Conservation (phyloP, 1,140 invertebrate species). For the Philopotamus ludificatus region DNA sequence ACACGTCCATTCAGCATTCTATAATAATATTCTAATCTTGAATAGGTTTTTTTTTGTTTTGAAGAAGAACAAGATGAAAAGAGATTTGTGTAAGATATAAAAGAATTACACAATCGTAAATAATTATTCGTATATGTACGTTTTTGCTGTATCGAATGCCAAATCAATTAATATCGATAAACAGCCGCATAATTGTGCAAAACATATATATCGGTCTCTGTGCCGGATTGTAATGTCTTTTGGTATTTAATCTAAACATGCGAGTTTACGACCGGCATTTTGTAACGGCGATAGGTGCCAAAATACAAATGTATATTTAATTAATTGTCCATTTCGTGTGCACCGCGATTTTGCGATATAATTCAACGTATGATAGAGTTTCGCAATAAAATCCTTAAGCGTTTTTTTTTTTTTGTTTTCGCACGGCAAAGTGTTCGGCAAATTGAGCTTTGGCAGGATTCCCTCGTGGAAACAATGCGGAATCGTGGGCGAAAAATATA, state of each 20-base stretch:
- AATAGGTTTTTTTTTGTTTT: no score
- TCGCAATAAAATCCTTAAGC: no score
- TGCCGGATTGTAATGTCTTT: not conserved
- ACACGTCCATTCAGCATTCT: no score
- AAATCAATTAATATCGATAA: not conserved
- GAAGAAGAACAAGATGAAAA: no score
- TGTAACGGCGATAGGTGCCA: not conserved
- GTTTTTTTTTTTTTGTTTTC: not conserved
- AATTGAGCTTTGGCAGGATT: conserved; percentile 17
- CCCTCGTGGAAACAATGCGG: conserved; percentile 20
- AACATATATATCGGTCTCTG: not conserved
- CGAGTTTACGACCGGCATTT: not conserved
- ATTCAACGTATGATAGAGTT: no score
- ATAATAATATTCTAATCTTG: no score
- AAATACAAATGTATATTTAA: not conserved
- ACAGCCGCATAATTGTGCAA: not conserved
- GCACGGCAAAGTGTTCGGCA: not conserved
- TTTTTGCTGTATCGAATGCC: no score
- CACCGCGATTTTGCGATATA: not conserved
- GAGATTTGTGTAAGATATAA: no score
- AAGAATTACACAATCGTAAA: no score
- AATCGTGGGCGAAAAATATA: conserved; percentile 19
- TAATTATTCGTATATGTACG: no score
- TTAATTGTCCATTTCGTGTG: not conserved
- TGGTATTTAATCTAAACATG: not conserved